Evolutionary conservation across 2,113 vertebrate genomes (phyloP).

Genomic region (Conger conger): DNA sequence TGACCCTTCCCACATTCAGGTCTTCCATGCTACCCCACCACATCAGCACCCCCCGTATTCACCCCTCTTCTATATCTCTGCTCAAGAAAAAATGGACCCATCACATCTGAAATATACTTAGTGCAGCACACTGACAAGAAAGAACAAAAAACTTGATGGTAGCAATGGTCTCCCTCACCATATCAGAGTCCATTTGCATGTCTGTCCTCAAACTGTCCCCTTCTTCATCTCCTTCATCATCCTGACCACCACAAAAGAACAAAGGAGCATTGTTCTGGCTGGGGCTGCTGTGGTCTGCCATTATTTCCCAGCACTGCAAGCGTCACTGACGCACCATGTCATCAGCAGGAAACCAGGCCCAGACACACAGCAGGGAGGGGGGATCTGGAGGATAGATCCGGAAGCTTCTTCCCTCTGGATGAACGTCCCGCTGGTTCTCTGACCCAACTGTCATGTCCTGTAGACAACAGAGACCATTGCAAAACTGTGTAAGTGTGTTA

Average conservation of each 20-base stretch:
- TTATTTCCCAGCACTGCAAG: conserved; percentile 62
- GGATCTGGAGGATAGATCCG: background rate
- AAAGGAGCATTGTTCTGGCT: conserved; percentile 59
- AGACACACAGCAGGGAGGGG: background rate
- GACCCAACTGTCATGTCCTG: background rate
- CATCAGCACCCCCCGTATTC: background rate
- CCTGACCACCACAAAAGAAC: conserved; percentile 79
- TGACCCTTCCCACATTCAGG: background rate
- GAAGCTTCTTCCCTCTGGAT: background rate
- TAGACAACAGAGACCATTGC: background rate
- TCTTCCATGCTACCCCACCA: background rate
- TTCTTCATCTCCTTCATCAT: conserved; percentile 72
- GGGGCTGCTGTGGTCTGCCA: conserved; percentile 74
- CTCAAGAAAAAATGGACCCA: background rate
- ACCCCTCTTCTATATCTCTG: conserved; percentile 5
- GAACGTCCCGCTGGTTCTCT: background rate
- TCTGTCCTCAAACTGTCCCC: conserved; percentile 78
- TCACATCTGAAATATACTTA: no score
- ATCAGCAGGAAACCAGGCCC: background rate
- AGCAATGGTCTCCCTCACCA: conserved; percentile 41
- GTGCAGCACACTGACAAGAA: no score
- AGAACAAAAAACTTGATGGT: no score
- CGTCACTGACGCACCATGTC: conserved; percentile 56
- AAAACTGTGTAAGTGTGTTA: background rate
- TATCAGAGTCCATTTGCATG: conserved; percentile 64